Base-by-base conservation (phyloP, 2,888 invertebrate species). In the Fragum whitleyi region DNA sequence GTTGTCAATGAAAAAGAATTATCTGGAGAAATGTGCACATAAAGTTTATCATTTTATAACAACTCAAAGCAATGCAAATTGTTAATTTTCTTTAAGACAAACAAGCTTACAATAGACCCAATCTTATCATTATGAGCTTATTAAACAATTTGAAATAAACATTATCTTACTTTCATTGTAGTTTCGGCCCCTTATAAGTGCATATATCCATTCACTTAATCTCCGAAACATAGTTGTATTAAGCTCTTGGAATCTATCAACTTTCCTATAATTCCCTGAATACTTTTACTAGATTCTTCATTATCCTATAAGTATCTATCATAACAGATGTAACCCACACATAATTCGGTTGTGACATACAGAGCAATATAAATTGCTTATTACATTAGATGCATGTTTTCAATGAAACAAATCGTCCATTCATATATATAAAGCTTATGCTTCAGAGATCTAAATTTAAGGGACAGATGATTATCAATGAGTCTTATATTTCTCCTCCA, bases 141-240 rank as follows among this genome's bases (percentile, higher is more conserved):
- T n/a, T n/a, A n/a, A n/a, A n/a, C n/a, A n/a, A n/a, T n/a, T n/a
- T n/a, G n/a, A n/a, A n/a, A n/a, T n/a, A n/a, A n/a, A n/a, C n/a
- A n/a, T n/a, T 9, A 47, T 47, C 65, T 65, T 65, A 65, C 65
- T 65, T 26, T 65, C 65, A n/a, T 23, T 5, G 21, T 39, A 9
- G 16, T 21, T 21, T 65, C 36, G 39, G 16, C 65, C 23, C 26
- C 61, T 28, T 23, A 65, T n/a, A 9, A 65, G n/a, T 26, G 42
- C 65, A 42, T 69, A 65, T 39, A 79, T 57, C 79, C 79, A 79
- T 9, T 74, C 79, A 42, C 74, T 47, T 21, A 77, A 47, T 59
- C 72, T 67, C 42, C 77, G 72, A 21, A 77, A 73, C 77, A 77
- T 77, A 21, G 23, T 26, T 57, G 47, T 16, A 47, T 14, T 14